Evolutionary conservation across 2,888 invertebrate species (phyloP), one percentile per base, ranked within the genome.

Genomic region (Helicoverpa assulta): DNA sequence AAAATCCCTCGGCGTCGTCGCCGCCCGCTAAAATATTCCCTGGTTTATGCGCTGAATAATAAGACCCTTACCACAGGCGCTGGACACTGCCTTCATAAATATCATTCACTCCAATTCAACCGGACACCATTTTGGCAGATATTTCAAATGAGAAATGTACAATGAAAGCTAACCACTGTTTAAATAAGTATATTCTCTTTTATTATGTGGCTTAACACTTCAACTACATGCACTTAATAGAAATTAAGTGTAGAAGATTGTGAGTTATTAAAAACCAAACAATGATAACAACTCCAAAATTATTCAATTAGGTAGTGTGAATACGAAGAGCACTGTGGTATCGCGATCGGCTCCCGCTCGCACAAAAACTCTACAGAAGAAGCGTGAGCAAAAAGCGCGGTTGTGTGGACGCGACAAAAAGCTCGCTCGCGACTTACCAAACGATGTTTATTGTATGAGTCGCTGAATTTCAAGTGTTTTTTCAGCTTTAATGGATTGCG

Each of bases 371-470:
- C 63, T 62, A 37, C 80, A 75, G 78, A 86, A 86, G 82, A 83
- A 85, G 81, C 78, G 78, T 84, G 81, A 74, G 79, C 84, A 91
- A 92, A 93, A 93, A 90, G 88, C 84, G 85, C 86, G 83, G 82
- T 80, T 78, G 86, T 84, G 83, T 80, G 81, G 78, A 80, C 56
- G 77, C 81, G 74, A 87, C 90, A 92, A 93, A 92, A 93, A 93
- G 89, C 79, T 71, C 80, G 83, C 83, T 78, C 83, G 84, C 84
- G 83, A 79, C 86, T 84, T 86, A 83, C 80, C 86, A 79, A 59
- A 56, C 83, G 87, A 95, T 95, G 95, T 94, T 92, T 95, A 95
- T 95, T 95, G 94, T 93, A 95, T 95, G 95, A 95, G 95, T 86
- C 80, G 89, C 93, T 93, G 93, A 94, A 93, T 94, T 93, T 93